Evolutionary conservation across 1,140 invertebrate species (phyloP), one percentile per base, ranked within the genome.

Genomic region (Oscheius sp.): DNA sequence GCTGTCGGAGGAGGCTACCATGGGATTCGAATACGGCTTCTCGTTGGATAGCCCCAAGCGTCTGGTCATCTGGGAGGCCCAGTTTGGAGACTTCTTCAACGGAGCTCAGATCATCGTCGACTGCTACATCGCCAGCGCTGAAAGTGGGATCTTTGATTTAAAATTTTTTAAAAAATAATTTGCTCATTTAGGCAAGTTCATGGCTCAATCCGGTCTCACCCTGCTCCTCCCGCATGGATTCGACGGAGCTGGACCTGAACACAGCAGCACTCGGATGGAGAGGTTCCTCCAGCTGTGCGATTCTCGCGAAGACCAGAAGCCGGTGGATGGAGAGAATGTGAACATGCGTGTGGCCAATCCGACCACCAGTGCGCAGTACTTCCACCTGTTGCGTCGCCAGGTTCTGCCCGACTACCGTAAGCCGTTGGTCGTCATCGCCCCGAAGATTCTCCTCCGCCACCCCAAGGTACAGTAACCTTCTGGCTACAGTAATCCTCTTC

Each of bases 61-160:
- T 74, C 87, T 99, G 18, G 88, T 90, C 4, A 91, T 99, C 46
- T 99, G 96, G 96, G 96, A 99, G 86, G 95, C 96, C 1, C 96
- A 99, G 85, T 99, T 99, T 85, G 96, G 96, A 0, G 96, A 99
- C 84, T 90, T 90, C 85, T 95, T 94, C 86, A 99, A 97, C 85
- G 94, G 93, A 15, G 96, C 95, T 1, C 96, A 99, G 87, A 91
- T 94, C 64, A 91, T 95, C 26, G 93, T 99, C 67, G 96, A 99
- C 81, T 92, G 93, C 0, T 95, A 93, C 81, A 87, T 99, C 35
- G 88, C 91, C 1, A 90, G 90, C 70, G 94, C 94, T 66, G 95
- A 99, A 88, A 89, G n/a, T n/a, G n/a, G n/a, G n/a, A n/a, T n/a
- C n/a, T n/a, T n/a, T n/a, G n/a, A n/a, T n/a, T n/a, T n/a, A n/a